Percentiles rank a stretch among this genome's conserved stretches.
phyloP scores from a whole-genome alignment of 1,140 invertebrate species.

The Adoxophyes honmai region DNA sequence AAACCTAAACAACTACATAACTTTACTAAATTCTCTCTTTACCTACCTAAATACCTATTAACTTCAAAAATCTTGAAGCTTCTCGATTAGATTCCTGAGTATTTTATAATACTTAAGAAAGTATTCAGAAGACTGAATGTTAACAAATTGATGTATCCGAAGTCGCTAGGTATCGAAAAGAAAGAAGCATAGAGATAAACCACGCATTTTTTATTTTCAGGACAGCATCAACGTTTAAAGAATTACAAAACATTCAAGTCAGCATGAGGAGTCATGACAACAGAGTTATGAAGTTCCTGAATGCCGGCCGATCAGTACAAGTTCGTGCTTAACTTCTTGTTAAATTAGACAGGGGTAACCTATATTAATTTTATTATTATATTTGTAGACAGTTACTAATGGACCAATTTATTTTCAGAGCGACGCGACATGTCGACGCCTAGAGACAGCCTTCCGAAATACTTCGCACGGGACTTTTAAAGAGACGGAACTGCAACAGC shows the following conservation, averaged over 20 bases:
- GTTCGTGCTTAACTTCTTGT: slow-evolving; percentile 29
- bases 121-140: background rate
- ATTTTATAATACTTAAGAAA: background rate
- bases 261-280: slow-evolving; percentile 57
- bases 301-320: slow-evolving; percentile 36
- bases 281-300: slow-evolving; percentile 58
- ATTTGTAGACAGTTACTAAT: background rate
- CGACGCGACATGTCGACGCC: slow-evolving; percentile 52
- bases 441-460: slow-evolving; percentile 57
- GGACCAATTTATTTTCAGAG: slow-evolving; percentile 34
- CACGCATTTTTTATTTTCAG: slow-evolving; percentile 45
- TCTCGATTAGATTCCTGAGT: too few relatives aligned
- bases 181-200: too few relatives aligned
- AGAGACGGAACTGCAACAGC: slow-evolving; percentile 58
- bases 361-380: background rate
- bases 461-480: slow-evolving; percentile 45
- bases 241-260: slow-evolving; percentile 63
- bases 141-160: too few relatives aligned
- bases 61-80: too few relatives aligned
- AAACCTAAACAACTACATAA: too few relatives aligned
- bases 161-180: too few relatives aligned
- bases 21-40: background rate
- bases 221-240: slow-evolving; percentile 63
- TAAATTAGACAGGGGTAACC: background rate
- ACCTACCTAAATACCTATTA: background rate